Conservation (phyloP, 2,888 invertebrate genomes). For the Dorcus parallelipipedus region DNA sequence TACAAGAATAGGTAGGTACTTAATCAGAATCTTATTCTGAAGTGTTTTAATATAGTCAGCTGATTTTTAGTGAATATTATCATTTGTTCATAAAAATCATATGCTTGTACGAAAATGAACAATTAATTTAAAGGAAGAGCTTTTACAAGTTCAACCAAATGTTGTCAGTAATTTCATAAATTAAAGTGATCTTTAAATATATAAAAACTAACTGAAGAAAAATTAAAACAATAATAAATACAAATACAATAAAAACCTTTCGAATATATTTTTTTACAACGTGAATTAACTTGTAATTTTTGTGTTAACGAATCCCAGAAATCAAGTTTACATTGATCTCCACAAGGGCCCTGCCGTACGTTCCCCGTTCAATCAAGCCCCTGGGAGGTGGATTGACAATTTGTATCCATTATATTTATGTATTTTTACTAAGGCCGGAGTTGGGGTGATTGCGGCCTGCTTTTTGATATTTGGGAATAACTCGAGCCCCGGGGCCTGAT, state of each 20-base stretch:
- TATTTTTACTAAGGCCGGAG: conserved; percentile 44
- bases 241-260: not conserved
- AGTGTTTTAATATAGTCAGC: too few relatives aligned
- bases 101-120: too few relatives aligned
- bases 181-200: too few relatives aligned
- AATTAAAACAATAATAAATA: not conserved
- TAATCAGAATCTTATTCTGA: too few relatives aligned
- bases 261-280: conserved; percentile 4
- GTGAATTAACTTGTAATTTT: conserved; percentile 34
- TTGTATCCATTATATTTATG: conserved; percentile 49
- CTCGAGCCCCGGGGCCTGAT: conserved; percentile 40
- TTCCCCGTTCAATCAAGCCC: conserved; percentile 43
- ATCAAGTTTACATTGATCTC: conserved; percentile 32
- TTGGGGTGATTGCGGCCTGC: conserved; percentile 32
- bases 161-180: too few relatives aligned
- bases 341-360: conserved; percentile 23
- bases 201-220: not conserved
- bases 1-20: too few relatives aligned
- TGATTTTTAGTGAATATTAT: too few relatives aligned
- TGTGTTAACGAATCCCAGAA: conserved; percentile 33
- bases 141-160: too few relatives aligned
- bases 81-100: too few relatives aligned
- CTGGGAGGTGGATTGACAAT: conserved; percentile 46
- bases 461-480: conserved; percentile 38
- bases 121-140: too few relatives aligned